These are phyloP conservation scores for Nycticebus coucang DNA, from an alignment of 2,113 vertebrate species.

Conservation along the genomic window DNA sequence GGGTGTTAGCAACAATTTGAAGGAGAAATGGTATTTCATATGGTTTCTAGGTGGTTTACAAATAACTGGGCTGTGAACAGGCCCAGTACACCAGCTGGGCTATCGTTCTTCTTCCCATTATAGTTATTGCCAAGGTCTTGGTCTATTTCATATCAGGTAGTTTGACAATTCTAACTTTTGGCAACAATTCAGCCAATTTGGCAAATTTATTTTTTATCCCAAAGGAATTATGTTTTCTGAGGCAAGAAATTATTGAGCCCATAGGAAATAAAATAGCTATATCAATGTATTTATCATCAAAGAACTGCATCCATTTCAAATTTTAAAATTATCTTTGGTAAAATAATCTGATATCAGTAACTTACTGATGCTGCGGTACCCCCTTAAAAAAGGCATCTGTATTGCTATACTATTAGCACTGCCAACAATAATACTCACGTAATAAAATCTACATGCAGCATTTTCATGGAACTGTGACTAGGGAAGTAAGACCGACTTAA, in stretches of 20 bases:
- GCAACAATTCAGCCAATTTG: not conserved
- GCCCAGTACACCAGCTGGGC: not conserved
- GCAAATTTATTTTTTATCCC: not conserved
- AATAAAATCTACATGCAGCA: not conserved
- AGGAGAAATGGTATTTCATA: slow-evolving; percentile 58
- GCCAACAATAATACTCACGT: not conserved
- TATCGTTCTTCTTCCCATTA: fast-evolving
- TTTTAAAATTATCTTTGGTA: not conserved
- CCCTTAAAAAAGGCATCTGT: not conserved
- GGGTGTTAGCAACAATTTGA: slow-evolving; percentile 68
- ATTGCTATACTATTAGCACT: not conserved
- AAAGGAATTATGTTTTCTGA: not conserved
- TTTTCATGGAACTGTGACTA: not conserved
- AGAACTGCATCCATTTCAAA: not conserved
- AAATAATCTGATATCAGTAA: not conserved
- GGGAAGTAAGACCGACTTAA: too few relatives aligned
- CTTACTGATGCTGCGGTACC: not conserved
- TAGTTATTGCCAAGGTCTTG: not conserved
- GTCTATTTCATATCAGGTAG: not conserved
- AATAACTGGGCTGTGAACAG: not conserved
- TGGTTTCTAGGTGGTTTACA: slow-evolving; percentile 31
- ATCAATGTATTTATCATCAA: not conserved
- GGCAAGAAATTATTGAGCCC: not conserved
- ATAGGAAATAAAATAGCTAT: not conserved
- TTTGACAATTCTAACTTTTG: not conserved